Evolutionary conservation across 2,888 invertebrate species (phyloP), one percentile per base, ranked within the genome.

Genomic region (Poecilobothrus nobilitatus): DNA sequence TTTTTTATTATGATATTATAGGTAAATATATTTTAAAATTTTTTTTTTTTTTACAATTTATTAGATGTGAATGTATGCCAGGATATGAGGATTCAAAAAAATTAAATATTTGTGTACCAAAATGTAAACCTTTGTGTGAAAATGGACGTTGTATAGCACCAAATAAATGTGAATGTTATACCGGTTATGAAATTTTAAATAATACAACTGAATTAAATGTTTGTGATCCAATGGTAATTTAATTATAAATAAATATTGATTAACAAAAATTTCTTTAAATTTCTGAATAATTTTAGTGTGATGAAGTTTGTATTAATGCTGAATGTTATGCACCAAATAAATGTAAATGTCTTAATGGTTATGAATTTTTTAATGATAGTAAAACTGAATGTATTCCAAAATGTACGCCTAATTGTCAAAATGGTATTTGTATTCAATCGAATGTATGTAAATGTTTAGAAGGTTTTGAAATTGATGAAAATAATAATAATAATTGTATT

Each of bases 251-350:
- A 34, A 7, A 37, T 37, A 37, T 37, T 37, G 9, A 37, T 37
- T 5, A 27, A 27, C 12, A 10, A 5, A 37, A 37, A 37, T 37
- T 34, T 34, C 8, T 34, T 8, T 34, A 34, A 34, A 7, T 34
- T 7, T 8, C 5, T 34, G 8, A 34, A 7, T 37, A 10, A 37
- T 10, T 37, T 53, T 6, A 53, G 7, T 80, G 80, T 67, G 69
- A 72, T n/a, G 70, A 76, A 20, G 74, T 72, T 6, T 81, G 80
- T 70, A 75, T 80, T 33, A 80, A 81, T 71, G 76, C 80, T 61
- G 76, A 83, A 63, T 89, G 89, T 74, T 82, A 83, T 6, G 83
- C 83, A 0, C 86, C 88, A 0, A 84, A 87, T 70, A 79, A 83
- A 1, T 86, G 86, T 70, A 77, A 81, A 6, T 87, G 87, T 71